These are phyloP conservation scores for Dicranocentrus wangi DNA, from an alignment of 2,888 invertebrate species.

Conservation along the genomic window DNA sequence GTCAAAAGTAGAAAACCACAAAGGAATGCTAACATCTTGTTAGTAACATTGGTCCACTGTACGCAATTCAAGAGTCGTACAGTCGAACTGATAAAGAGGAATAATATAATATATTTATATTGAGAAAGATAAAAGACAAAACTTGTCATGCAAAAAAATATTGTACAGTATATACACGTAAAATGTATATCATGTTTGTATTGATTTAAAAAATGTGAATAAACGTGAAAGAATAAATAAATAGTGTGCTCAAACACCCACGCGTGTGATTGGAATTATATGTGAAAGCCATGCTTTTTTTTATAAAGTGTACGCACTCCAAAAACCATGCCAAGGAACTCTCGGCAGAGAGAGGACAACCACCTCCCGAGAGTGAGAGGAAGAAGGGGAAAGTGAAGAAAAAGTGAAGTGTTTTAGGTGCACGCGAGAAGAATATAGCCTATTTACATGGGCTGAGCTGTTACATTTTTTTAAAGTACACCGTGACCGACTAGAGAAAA, in stretches of 20 bases:
- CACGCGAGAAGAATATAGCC: too few relatives aligned
- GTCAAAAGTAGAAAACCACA: slow-evolving; percentile 24
- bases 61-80: background rate
- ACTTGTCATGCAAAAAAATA: slow-evolving; percentile 18
- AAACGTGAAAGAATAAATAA: too few relatives aligned
- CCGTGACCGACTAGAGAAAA: too few relatives aligned
- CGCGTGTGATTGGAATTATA: background rate
- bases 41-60: background rate
- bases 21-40: background rate
- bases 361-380: too few relatives aligned
- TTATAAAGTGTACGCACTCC: slow-evolving; percentile 1
- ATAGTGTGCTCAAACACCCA: too few relatives aligned
- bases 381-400: background rate
- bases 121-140: slow-evolving; percentile 10
- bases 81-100: background rate
- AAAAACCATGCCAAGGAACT: background rate
- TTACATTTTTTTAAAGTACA: too few relatives aligned
- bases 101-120: too few relatives aligned
- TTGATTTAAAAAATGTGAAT: too few relatives aligned
- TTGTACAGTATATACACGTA: too few relatives aligned
- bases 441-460: too few relatives aligned
- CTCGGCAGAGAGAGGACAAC: background rate
- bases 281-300: slow-evolving; percentile 2
- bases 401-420: background rate
- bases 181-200: too few relatives aligned